Evolutionary conservation across 2,888 invertebrate genomes (phyloP).

Genomic region (Coelinius sp.): DNA sequence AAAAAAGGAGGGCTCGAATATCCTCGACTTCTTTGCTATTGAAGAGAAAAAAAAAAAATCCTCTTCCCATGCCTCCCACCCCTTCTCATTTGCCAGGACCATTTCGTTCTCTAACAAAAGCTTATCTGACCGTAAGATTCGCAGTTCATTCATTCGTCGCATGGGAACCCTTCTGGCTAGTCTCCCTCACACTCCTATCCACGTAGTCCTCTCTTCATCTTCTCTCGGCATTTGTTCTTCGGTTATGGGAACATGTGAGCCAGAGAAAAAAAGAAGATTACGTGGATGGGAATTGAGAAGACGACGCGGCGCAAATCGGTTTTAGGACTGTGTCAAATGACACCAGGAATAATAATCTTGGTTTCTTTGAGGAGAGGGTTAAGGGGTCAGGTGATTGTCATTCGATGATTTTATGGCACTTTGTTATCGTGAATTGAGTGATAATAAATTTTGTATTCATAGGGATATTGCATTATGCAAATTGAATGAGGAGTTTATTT

Average conservation of each 20-base stretch:
- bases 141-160: constrained; percentile 57
- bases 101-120: constrained; percentile 44
- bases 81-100: constrained; percentile 37
- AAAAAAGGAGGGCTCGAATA: constrained; percentile 15
- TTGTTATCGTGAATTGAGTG: background rate
- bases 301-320: constrained; percentile 65
- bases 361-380: background rate
- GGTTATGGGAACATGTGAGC: constrained; percentile 40
- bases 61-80: constrained; percentile 40
- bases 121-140: constrained; percentile 68
- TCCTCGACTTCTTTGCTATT: constrained; percentile 13
- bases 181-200: constrained; percentile 41
- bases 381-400: background rate
- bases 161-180: constrained; percentile 49
- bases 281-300: constrained; percentile 55
- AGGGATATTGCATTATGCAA: background rate
- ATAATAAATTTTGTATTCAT: background rate
- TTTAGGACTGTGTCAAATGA: constrained; percentile 70
- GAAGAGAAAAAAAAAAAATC: constrained; percentile 14
- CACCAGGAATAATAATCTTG: constrained; percentile 50
- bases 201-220: constrained; percentile 32
- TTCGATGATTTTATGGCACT: background rate
- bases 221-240: constrained; percentile 61
- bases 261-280: constrained; percentile 48
- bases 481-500: background rate